Evolutionary conservation across 2,888 invertebrate genomes (phyloP).

Genomic region (Clusia tigrina): DNA sequence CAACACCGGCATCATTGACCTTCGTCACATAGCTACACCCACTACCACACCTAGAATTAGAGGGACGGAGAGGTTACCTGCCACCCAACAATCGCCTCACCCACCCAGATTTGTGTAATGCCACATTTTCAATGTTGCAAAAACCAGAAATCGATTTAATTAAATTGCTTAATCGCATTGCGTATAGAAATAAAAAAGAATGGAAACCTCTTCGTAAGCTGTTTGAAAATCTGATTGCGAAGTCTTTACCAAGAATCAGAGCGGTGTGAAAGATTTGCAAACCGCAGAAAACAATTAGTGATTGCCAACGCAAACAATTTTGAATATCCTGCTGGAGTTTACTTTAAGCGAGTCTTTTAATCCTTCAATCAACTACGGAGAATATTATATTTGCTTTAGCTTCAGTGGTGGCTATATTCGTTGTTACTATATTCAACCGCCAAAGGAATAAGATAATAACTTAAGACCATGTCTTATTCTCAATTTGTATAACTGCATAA

Average conservation of each 20-base stretch:
- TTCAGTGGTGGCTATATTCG: too few relatives aligned
- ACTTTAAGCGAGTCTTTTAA: too few relatives aligned
- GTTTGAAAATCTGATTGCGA: neutral
- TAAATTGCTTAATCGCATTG: conserved; percentile 9
- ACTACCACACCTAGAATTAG: neutral
- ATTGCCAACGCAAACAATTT: too few relatives aligned
- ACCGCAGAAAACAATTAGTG: too few relatives aligned
- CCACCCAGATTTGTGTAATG: neutral
- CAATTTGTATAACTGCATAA: too few relatives aligned
- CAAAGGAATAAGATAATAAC: too few relatives aligned
- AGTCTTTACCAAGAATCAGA: neutral
- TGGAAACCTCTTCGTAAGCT: neutral
- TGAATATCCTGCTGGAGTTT: too few relatives aligned
- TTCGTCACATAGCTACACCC: neutral
- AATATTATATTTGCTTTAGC: too few relatives aligned
- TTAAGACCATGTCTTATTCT: too few relatives aligned
- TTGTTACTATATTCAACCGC: too few relatives aligned
- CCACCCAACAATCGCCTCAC: neutral
- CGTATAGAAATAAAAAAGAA: neutral
- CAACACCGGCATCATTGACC: conserved; percentile 3
- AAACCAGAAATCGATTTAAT: conserved; percentile 8
- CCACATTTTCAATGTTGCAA: neutral
- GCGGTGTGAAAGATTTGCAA: too few relatives aligned
- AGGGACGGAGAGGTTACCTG: neutral
- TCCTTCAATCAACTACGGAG: too few relatives aligned